phyloP scores from a whole-genome alignment of 2,797 vertebrate species.

The Pantherophis vulpinus region DNA sequence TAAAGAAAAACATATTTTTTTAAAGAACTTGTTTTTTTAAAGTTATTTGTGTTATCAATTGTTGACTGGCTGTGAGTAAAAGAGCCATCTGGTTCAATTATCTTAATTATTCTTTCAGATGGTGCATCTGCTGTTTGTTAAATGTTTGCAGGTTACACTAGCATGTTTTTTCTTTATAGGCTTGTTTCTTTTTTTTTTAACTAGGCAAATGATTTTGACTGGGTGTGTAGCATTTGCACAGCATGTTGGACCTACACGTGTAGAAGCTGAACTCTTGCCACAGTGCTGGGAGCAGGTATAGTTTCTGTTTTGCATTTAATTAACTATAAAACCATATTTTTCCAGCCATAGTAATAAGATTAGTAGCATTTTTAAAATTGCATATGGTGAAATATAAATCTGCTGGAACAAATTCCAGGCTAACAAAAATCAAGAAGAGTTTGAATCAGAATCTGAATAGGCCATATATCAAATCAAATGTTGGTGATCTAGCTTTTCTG shows the following conservation, averaged over 20 bases:
- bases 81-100: not conserved
- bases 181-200: slow-evolving; percentile 34
- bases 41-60: not conserved
- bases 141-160: not conserved
- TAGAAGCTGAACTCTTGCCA: slow-evolving; percentile 96
- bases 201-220: slow-evolving; percentile 97
- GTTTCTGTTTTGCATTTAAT: not conserved
- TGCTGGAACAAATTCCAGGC: not conserved
- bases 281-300: slow-evolving; percentile 99
- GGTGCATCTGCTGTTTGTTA: not conserved
- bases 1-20: not conserved
- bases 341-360: not conserved
- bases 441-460: not conserved
- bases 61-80: not conserved
- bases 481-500: not conserved
- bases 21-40: not conserved
- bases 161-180: not conserved
- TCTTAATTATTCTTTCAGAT: not conserved
- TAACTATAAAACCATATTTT: not conserved
- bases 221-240: slow-evolving; percentile 97
- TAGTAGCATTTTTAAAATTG: not conserved
- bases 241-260: slow-evolving; percentile 95
- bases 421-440: not conserved
- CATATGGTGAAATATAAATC: not conserved
- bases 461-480: not conserved